A percentile compares a stretch with the other conserved stretches of the same genome.
These are phyloP conservation scores for Athrips mouffetella DNA, from an alignment of 2,888 invertebrate genomes.

Conservation along the genomic window DNA sequence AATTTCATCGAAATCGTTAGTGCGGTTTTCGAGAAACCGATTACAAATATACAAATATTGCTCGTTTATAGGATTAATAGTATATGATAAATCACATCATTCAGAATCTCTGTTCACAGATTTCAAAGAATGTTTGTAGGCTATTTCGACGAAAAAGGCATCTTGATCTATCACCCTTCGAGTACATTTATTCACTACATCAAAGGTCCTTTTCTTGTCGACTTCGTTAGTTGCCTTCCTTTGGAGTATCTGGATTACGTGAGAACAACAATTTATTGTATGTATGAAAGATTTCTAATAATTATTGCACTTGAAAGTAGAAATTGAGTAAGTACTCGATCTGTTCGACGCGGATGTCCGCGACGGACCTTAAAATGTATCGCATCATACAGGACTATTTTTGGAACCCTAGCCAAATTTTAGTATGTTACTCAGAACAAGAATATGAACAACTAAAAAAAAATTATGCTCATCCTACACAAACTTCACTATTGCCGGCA, in stretches of 20 bases:
- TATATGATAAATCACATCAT: not conserved
- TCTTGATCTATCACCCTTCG: conserved; percentile 15
- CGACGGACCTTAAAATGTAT: too few relatives aligned
- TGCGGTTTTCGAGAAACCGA: too few relatives aligned
- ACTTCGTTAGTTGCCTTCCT: not conserved
- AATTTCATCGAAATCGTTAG: too few relatives aligned
- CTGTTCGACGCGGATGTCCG: too few relatives aligned
- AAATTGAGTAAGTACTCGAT: not conserved
- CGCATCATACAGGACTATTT: too few relatives aligned
- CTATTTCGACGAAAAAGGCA: conserved; percentile 11
- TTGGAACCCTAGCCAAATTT: too few relatives aligned
- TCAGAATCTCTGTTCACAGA: conserved; percentile 1
- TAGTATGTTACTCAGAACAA: too few relatives aligned
- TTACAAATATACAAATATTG: too few relatives aligned
- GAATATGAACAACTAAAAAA: not conserved
- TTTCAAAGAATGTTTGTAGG: conserved; percentile 14
- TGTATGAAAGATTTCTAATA: not conserved
- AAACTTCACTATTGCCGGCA: too few relatives aligned
- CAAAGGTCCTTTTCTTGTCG: conserved; percentile 4
- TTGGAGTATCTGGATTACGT: conserved; percentile 1
- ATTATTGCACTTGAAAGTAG: not conserved
- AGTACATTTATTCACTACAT: conserved; percentile 15
- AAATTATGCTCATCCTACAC: too few relatives aligned
- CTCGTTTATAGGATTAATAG: not conserved
- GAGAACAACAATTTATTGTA: not conserved